Percentiles rank a stretch among this genome's conserved stretches.
These are phyloP conservation scores for Hemiprocne comata DNA, from an alignment of 2,113 vertebrate genomes.

Conservation along the genomic window DNA sequence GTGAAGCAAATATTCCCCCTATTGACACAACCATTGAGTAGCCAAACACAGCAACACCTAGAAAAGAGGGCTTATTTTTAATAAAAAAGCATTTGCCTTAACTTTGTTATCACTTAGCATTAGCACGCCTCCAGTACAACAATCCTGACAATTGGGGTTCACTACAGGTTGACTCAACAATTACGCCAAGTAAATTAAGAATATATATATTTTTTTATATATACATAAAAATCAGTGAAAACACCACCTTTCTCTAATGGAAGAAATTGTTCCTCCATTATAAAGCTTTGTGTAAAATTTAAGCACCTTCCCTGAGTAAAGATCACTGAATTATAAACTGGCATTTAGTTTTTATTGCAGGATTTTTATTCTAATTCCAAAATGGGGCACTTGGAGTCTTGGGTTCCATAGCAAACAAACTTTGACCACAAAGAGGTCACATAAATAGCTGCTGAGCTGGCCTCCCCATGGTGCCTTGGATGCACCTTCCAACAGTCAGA, in stretches of 20 bases:
- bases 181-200: not conserved
- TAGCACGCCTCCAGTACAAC: not conserved
- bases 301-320: not conserved
- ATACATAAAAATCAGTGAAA: not conserved
- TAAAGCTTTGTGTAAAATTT: not conserved
- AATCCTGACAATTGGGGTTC: not conserved
- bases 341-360: not conserved
- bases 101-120: not conserved
- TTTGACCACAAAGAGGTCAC: not conserved
- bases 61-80: not conserved
- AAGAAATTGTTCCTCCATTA: not conserved
- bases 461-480: not conserved
- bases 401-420: not conserved
- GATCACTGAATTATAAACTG: not conserved
- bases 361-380: not conserved
- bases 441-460: not conserved
- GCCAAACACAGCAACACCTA: slow-evolving; percentile 87
- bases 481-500: not conserved
- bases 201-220: too few species aligned
- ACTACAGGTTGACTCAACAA: not conserved
- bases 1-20: slow-evolving; percentile 90
- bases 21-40: slow-evolving; percentile 92
- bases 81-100: not conserved
- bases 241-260: not conserved
- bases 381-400: not conserved